A percentile compares a stretch with the other conserved stretches of the same genome.
These are phyloP conservation scores for Drosophila imparisetae DNA, from an alignment of 2,888 invertebrate species.

Conservation along the genomic window DNA sequence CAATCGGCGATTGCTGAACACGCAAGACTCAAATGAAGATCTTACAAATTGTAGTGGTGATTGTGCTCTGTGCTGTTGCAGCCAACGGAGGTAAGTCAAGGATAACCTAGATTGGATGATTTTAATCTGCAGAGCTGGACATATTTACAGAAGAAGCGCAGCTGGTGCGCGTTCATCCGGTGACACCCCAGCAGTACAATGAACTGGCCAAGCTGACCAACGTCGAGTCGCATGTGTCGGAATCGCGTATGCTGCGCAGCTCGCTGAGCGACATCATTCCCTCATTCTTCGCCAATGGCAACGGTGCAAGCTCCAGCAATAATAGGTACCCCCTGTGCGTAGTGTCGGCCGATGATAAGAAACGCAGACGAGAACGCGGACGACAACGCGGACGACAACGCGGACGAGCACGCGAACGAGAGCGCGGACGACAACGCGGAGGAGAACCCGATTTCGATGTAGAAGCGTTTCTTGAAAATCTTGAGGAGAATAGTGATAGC, in stretches of 20 bases:
- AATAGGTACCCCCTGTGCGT: constrained; percentile 71
- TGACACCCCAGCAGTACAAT: constrained; percentile 62
- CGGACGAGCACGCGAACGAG: too few relatives aligned
- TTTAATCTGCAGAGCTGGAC: too few relatives aligned
- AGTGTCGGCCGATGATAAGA: constrained; percentile 32
- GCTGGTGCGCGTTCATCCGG: not conserved
- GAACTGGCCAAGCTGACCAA: constrained; percentile 67
- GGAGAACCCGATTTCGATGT: not conserved
- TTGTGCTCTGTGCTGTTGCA: too few relatives aligned
- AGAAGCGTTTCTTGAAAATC: not conserved
- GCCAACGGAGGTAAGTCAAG: too few relatives aligned
- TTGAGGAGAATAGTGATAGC: not conserved
- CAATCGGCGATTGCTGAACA: constrained; percentile 14
- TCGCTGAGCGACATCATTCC: constrained; percentile 56
- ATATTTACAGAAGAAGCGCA: too few relatives aligned
- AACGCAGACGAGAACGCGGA: too few relatives aligned
- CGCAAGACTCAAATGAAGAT: too few relatives aligned
- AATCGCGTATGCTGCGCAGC: constrained; percentile 72
- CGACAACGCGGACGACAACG: too few relatives aligned
- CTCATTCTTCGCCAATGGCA: constrained; percentile 36
- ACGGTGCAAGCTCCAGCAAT: not conserved
- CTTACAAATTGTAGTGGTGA: too few relatives aligned
- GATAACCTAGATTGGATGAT: too few relatives aligned
- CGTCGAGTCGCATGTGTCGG: constrained; percentile 63
- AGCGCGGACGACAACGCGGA: too few relatives aligned